Evolutionary conservation across 2,888 invertebrate genomes (phyloP).

Genomic region (Geophilus truncorum): DNA sequence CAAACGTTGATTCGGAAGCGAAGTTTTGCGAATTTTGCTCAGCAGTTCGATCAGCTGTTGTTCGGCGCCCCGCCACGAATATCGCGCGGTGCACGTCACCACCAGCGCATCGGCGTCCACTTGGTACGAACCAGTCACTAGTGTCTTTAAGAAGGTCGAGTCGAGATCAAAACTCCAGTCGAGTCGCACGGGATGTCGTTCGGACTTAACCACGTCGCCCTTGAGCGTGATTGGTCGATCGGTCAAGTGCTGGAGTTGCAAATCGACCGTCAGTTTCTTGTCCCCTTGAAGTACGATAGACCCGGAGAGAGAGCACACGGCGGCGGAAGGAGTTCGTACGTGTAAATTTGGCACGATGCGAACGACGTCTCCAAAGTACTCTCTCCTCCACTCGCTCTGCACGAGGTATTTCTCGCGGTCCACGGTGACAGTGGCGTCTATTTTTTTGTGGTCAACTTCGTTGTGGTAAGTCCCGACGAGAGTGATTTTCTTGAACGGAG

Average conservation of each 20-base stretch:
- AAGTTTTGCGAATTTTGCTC: conserved; percentile 31
- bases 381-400: conserved; percentile 38
- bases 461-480: conserved; percentile 42
- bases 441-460: conserved; percentile 35
- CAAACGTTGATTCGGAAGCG: conserved; percentile 24
- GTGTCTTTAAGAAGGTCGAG: background rate
- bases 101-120: background rate
- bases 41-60: conserved; percentile 32
- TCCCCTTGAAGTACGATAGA: conserved; percentile 31
- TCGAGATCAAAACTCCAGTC: background rate
- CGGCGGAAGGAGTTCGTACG: conserved; percentile 40
- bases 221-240: background rate
- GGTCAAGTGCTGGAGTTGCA: background rate
- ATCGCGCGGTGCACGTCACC: background rate
- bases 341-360: conserved; percentile 41
- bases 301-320: conserved; percentile 43
- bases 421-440: conserved; percentile 40
- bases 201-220: background rate
- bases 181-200: conserved; percentile 1
- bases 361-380: background rate
- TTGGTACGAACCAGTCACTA: background rate
- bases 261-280: conserved; percentile 1
- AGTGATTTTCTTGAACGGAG: conserved; percentile 47
- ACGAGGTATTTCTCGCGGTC: conserved; percentile 41
- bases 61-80: background rate